Evolutionary conservation across 2,113 vertebrate species (phyloP), one percentile per base, ranked within the genome.

Genomic region (Tragelaphus scriptus): DNA sequence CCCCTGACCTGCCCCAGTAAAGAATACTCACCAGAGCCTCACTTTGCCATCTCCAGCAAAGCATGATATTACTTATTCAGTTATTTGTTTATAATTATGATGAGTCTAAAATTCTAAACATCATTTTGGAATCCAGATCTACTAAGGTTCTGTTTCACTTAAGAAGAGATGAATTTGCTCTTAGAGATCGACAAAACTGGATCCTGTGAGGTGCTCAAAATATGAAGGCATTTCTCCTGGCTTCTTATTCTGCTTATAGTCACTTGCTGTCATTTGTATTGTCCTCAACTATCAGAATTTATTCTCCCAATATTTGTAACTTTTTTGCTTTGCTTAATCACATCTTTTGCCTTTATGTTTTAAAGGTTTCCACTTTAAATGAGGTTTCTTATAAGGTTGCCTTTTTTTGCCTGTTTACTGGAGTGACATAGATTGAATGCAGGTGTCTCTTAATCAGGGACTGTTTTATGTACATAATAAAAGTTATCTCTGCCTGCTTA

Each of bases 401-500:
- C 47, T 87, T 28, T 63, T 28, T 61, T 59, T 59, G 87, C 79
- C 88, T 86, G 23, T 93, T 97, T 91, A 94, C 87, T 87, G 0
- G 75, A 88, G 12, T 97, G 71, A 47, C 80, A 32, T 71, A 56
- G 95, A 82, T 91, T 98, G 94, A 97, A 94, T 90, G 93, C 59
- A 96, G 84, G 94, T 96, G 91, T 95, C 97, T 97, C 98, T 98
- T 98, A 96, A 98, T 98, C 32, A 15, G 98, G 95, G 55, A 58
- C 47, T 58, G 94, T 97, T 99, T 98, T 98, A 98, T 98, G 95
- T 85, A 89, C 26, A 21, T 82, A 98, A 91, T 98, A 98, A 98
- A 98, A 98, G 94, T 98, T 98, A 98, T 98, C 98, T 98, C 98
- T 98, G 32, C 56, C 85, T 77, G 82, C 93, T 55, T 97, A 96